Conservation (phyloP, 2,888 invertebrate genomes). For the Leucoptera coffeella region DNA sequence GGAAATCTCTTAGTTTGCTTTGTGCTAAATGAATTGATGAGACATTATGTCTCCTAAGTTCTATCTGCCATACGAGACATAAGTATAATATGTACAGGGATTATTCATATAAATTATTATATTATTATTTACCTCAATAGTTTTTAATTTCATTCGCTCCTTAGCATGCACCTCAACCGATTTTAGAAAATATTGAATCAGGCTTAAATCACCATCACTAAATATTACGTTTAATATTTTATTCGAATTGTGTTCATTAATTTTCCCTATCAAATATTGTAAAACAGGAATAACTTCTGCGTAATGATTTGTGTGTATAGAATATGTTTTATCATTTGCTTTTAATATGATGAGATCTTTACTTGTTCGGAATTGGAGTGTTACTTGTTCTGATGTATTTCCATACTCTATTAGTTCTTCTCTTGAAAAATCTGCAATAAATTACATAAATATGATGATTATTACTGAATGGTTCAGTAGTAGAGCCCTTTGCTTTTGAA, state of each 20-base stretch:
- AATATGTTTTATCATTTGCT: conserved; percentile 50
- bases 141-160: conserved; percentile 24
- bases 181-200: conserved; percentile 24
- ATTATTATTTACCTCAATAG: conserved; percentile 17
- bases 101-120: not conserved
- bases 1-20: no score
- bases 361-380: conserved; percentile 21
- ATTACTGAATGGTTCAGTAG: no score
- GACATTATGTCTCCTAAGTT: no score
- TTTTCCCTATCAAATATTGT: conserved; percentile 8
- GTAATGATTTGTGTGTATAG: conserved; percentile 65
- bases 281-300: conserved; percentile 59
- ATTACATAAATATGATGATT: no score
- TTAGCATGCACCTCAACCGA: conserved; percentile 32
- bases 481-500: no score
- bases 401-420: conserved; percentile 19
- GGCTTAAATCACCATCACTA: no score
- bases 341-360: conserved; percentile 20
- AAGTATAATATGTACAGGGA: no score
- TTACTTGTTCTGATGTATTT: conserved; percentile 11
- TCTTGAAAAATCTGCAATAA: conserved; percentile 28
- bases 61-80: no score
- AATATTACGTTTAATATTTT: no score
- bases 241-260: conserved; percentile 1
- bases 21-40: no score